phyloP scores from a whole-genome alignment of 2,113 vertebrate species.

The Corythoichthys haematopterus region DNA sequence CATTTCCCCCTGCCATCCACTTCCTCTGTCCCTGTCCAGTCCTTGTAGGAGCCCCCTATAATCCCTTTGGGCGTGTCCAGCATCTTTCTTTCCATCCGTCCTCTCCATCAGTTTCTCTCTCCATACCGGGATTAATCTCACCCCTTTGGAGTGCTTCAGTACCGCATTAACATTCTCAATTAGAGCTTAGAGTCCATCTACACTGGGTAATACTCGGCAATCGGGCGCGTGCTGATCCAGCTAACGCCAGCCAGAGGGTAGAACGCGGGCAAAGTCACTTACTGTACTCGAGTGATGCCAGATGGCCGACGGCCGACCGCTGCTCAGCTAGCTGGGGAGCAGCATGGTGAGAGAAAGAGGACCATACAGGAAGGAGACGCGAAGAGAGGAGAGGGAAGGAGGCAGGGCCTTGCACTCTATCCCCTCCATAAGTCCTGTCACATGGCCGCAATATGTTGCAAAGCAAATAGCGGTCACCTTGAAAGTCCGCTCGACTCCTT shows the following conservation, averaged over 20 bases:
- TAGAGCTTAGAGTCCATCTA: slow-evolving; percentile 65
- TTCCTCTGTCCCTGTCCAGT: slow-evolving; percentile 37
- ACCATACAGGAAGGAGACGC: slow-evolving; percentile 5
- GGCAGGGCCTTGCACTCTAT: slow-evolving; percentile 34
- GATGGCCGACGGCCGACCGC: slow-evolving; percentile 55
- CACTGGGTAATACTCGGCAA: slow-evolving; percentile 55
- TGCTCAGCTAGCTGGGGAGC: slow-evolving; percentile 32
- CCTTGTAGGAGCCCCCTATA: slow-evolving; percentile 55
- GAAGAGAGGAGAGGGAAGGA: slow-evolving; percentile 17
- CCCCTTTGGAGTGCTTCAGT: slow-evolving; percentile 36
- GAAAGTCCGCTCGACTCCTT: slow-evolving; percentile 30
- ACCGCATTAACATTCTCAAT: slow-evolving; percentile 67
- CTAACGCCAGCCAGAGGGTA: slow-evolving; percentile 27
- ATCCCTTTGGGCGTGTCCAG: slow-evolving; percentile 61
- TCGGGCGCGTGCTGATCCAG: slow-evolving; percentile 47
- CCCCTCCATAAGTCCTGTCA: slow-evolving; percentile 35
- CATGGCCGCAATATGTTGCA: slow-evolving; percentile 37
- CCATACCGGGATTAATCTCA: slow-evolving; percentile 57
- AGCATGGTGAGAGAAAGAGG: slow-evolving; percentile 9
- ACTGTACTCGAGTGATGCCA: slow-evolving; percentile 53
- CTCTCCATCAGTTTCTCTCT: slow-evolving; percentile 35
- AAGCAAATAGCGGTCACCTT: slow-evolving; percentile 52
- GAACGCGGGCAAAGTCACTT: slow-evolving; percentile 58
- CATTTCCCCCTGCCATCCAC: slow-evolving; percentile 3
- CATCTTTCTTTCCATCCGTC: slow-evolving; percentile 48